phyloP scores from a whole-genome alignment of 2,797 vertebrate species.

The Oreochromis grahami region DNA sequence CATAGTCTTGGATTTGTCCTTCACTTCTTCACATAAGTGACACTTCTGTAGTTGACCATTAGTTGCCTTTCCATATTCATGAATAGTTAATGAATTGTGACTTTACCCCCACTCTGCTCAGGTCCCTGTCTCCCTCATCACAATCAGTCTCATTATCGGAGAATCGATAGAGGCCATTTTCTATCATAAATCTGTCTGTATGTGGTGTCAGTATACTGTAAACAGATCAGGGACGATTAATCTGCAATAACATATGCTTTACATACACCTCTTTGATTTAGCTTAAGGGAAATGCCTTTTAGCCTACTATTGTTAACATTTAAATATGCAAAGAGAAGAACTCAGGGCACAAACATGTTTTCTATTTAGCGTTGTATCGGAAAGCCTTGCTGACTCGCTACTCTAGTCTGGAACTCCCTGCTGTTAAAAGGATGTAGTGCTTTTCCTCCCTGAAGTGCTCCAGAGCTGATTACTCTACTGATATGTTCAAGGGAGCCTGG shows the following conservation, averaged over 20 bases:
- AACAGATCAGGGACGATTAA: slow-evolving; percentile 31
- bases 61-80: slow-evolving; percentile 65
- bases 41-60: slow-evolving; percentile 64
- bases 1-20: slow-evolving; percentile 52
- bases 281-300: neutral
- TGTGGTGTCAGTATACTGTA: slow-evolving; percentile 31
- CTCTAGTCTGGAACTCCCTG: slow-evolving; percentile 54
- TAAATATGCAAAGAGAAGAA: neutral
- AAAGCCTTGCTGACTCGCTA: slow-evolving; percentile 36
- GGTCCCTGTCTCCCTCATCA: slow-evolving; percentile 29
- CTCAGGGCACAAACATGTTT: slow-evolving; percentile 29
- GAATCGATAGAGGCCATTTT: slow-evolving; percentile 59
- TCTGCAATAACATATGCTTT: neutral
- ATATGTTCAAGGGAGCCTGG: slow-evolving; percentile 53
- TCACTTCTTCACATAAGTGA: slow-evolving; percentile 54
- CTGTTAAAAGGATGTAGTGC: slow-evolving; percentile 56
- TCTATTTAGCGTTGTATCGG: slow-evolving; percentile 17
- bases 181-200: slow-evolving; percentile 48
- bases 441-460: slow-evolving; percentile 55
- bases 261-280: neutral
- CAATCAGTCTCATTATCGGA: slow-evolving; percentile 51
- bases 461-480: slow-evolving; percentile 56
- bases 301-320: neutral
- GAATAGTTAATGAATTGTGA: slow-evolving; percentile 68
- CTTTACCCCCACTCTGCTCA: neutral